Percentiles rank a stretch among this genome's conserved stretches.
Evolutionary conservation across 2,797 vertebrate genomes (phyloP).

Genomic region (Aythya fuligula): DNA sequence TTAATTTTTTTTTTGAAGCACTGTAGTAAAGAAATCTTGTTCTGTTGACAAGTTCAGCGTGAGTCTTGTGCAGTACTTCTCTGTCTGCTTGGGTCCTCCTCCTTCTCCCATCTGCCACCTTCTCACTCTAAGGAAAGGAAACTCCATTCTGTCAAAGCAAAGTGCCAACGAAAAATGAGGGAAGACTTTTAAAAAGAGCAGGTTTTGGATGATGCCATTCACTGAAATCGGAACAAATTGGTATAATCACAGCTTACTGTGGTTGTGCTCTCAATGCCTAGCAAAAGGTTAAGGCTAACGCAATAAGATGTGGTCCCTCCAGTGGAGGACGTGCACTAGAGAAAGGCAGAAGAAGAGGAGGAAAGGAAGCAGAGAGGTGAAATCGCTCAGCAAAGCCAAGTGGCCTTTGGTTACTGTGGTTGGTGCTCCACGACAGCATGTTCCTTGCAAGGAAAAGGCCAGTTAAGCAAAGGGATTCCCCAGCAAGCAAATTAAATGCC

Average conservation of each 20-base stretch:
- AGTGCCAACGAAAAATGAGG: conserved; percentile 35
- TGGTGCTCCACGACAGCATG: not conserved
- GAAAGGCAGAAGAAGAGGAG: not conserved
- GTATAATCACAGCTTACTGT: not conserved
- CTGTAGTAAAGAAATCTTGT: conserved; percentile 71
- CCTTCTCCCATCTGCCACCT: conserved; percentile 66
- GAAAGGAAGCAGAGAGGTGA: not conserved
- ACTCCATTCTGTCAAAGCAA: conserved; percentile 60
- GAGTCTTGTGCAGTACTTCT: conserved; percentile 49
- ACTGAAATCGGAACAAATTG: not conserved
- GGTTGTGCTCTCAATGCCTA: not conserved
- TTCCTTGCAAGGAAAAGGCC: not conserved
- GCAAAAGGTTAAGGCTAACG: not conserved
- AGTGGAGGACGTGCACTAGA: not conserved
- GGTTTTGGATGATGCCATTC: conserved; percentile 3
- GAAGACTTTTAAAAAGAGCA: conserved; percentile 7
- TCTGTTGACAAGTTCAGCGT: conserved; percentile 60
- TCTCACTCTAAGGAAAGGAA: conserved; percentile 49
- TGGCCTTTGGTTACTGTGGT: not conserved
- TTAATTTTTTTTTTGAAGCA: not conserved
- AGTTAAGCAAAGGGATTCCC: conserved; percentile 18
- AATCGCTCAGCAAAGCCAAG: not conserved
- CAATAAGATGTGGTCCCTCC: not conserved
- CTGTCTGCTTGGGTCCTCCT: conserved; percentile 55
- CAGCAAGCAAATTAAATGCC: conserved; percentile 6